phyloP scores from a whole-genome alignment of 2,888 invertebrate species.

The Philereme transversata region DNA sequence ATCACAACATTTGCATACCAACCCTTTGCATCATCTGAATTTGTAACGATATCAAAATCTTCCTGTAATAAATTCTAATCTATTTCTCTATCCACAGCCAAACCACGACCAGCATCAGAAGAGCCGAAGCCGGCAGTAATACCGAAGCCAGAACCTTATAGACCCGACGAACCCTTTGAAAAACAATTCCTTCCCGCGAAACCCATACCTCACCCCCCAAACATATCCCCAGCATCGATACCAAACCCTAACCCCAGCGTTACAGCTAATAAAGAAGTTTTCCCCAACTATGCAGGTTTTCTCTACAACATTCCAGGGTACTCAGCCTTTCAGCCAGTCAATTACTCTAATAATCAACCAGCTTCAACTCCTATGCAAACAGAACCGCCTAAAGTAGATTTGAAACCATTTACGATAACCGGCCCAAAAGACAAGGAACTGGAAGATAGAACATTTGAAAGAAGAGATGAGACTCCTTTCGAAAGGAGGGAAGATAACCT shows the following conservation, averaged over 20 bases:
- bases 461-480: neutral
- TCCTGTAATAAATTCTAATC: conserved; percentile 13
- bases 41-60: neutral
- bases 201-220: conserved; percentile 67
- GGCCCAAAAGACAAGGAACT: conserved; percentile 21
- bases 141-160: conserved; percentile 58
- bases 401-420: conserved; percentile 39
- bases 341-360: conserved; percentile 59
- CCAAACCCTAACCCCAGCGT: conserved; percentile 77
- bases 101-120: conserved; percentile 43
- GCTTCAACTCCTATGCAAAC: conserved; percentile 46
- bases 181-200: conserved; percentile 63
- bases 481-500: conserved; percentile 14
- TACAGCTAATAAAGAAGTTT: conserved; percentile 66
- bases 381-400: conserved; percentile 51
- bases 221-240: conserved; percentile 78
- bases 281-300: conserved; percentile 68
- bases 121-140: conserved; percentile 52
- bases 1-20: conserved; percentile 17
- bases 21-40: neutral
- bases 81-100: conserved; percentile 39
- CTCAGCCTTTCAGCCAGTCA: conserved; percentile 75
- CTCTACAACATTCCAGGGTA: conserved; percentile 75
- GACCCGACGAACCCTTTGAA: conserved; percentile 53
- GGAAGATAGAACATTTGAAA: conserved; percentile 3